Conservation (phyloP, 2,888 invertebrate genomes). For the Apodemia duryi region DNA sequence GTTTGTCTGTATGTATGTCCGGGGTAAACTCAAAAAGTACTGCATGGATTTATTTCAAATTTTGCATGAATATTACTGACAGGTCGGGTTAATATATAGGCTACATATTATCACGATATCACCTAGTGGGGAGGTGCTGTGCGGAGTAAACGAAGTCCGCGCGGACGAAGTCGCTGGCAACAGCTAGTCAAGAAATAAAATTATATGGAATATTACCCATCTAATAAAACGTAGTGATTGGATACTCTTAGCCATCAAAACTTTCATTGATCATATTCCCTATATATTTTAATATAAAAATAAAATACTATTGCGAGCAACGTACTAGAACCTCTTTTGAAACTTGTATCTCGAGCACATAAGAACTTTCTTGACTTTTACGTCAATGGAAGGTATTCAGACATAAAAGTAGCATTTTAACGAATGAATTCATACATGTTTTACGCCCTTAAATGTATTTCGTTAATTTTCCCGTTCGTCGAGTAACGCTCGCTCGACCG, state of each 20-base stretch:
- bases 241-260: background rate
- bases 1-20: too few species aligned
- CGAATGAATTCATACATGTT: constrained; percentile 13
- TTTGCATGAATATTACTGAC: too few species aligned
- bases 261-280: background rate
- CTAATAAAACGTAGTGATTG: too few species aligned
- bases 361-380: constrained; percentile 11
- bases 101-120: too few species aligned
- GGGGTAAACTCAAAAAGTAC: too few species aligned
- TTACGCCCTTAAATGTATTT: constrained; percentile 2
- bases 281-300: background rate
- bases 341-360: background rate
- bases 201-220: background rate
- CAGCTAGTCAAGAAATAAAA: background rate
- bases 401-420: constrained; percentile 1
- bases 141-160: too few species aligned
- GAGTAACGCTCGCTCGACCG: background rate
- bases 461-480: constrained; percentile 12
- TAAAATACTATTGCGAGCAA: background rate
- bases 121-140: too few species aligned
- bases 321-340: constrained; percentile 1
- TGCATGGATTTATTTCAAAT: too few species aligned
- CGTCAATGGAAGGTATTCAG: constrained; percentile 4
- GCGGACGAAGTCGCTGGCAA: too few species aligned
- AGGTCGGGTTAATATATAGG: too few species aligned